Conservation (phyloP, 2,113 vertebrate species). For the Rhodinocichla rosea region DNA sequence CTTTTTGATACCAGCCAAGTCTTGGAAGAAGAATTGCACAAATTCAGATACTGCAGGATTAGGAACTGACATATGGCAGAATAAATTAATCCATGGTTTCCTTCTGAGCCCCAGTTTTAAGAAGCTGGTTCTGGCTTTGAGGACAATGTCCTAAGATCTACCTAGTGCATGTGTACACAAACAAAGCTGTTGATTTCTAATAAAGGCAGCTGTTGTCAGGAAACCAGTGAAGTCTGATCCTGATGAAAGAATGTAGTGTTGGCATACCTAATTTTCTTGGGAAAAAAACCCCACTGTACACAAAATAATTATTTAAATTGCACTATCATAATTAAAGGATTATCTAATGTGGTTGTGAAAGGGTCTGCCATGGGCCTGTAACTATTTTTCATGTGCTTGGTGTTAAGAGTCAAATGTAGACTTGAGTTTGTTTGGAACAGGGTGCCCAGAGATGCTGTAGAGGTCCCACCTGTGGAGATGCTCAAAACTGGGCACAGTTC, state of each 20-base stretch:
- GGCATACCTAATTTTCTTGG: background rate
- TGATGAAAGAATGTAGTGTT: background rate
- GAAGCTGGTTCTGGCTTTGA: background rate
- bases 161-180: background rate
- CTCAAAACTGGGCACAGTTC: background rate
- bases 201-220: background rate
- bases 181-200: background rate
- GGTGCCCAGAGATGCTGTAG: background rate
- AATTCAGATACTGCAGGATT: background rate
- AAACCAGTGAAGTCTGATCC: background rate
- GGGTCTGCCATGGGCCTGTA: background rate
- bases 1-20: background rate
- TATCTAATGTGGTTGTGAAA: background rate
- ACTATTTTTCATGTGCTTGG: background rate
- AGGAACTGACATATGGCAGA: background rate
- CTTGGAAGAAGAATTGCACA: background rate
- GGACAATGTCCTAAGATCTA: background rate
- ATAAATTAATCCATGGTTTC: background rate
- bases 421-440: background rate
- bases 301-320: background rate
- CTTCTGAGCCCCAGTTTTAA: background rate
- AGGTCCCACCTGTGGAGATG: background rate
- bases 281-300: fast-evolving
- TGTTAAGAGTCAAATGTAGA: background rate
- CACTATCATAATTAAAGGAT: background rate